These are phyloP conservation scores for Agapostemon virescens DNA, from an alignment of 2,888 invertebrate species.

Conservation along the genomic window DNA sequence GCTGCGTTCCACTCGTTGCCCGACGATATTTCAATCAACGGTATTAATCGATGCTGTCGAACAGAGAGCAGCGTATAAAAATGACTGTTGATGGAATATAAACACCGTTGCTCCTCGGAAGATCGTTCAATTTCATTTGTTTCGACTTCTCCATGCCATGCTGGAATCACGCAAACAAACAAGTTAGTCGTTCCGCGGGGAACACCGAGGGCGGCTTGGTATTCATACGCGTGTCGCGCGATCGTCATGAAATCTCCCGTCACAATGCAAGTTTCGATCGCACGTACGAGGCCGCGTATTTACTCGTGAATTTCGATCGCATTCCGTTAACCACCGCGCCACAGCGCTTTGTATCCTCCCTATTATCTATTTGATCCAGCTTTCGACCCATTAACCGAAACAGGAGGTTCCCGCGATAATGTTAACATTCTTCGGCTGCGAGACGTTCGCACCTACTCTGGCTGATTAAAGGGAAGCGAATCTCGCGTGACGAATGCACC, in stretches of 20 bases:
- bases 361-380: conserved; percentile 16
- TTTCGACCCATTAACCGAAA: conserved; percentile 15
- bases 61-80: not conserved
- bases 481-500: too few species aligned
- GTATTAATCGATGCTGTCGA: not conserved
- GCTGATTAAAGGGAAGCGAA: not conserved
- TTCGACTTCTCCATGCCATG: conserved; percentile 22
- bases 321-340: not conserved
- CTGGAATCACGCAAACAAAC: conserved; percentile 36
- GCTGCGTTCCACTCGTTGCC: not conserved
- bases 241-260: conserved; percentile 35
- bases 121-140: conserved; percentile 14
- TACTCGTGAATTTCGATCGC: conserved; percentile 39
- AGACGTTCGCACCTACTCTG: not conserved
- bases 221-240: conserved; percentile 29
- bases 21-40: not conserved
- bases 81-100: not conserved
- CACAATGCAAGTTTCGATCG: conserved; percentile 26
- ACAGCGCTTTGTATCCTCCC: not conserved
- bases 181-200: conserved; percentile 20
- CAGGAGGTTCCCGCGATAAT: not conserved
- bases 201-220: conserved; percentile 17
- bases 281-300: conserved; percentile 16
- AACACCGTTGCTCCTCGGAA: not conserved
- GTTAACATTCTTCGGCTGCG: not conserved